phyloP scores from a whole-genome alignment of 2,888 invertebrate species.

The Metallyticus violacea region DNA sequence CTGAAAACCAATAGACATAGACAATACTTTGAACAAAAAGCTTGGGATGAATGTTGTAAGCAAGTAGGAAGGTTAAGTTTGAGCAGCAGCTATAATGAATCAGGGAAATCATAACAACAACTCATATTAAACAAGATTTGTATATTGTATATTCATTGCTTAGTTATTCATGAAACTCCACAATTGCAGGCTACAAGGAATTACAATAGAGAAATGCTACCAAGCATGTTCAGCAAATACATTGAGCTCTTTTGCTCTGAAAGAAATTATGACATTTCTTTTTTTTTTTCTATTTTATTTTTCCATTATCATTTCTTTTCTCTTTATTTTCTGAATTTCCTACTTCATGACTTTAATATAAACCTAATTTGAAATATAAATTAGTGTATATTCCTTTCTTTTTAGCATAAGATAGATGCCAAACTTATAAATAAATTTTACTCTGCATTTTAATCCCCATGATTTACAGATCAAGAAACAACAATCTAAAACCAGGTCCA shows the following conservation, averaged over 20 bases:
- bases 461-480: not conserved
- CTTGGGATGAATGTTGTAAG: constrained; percentile 24
- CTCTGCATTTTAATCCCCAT: not conserved
- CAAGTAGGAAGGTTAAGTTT: not conserved
- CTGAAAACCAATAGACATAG: constrained; percentile 47
- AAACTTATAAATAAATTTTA: not conserved
- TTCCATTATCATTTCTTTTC: no score
- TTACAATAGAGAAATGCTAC: not conserved
- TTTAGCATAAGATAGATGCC: not conserved
- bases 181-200: not conserved
- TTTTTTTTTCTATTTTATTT: no score
- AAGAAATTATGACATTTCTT: not conserved
- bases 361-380: no score
- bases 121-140: not conserved
- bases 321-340: not conserved
- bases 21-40: constrained; percentile 32
- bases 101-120: not conserved
- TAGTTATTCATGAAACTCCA: not conserved
- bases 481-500: no score
- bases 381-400: no score
- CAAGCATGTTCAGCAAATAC: not conserved
- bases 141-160: not conserved
- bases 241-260: not conserved
- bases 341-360: not conserved
- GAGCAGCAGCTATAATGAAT: not conserved